Evolutionary conservation across 2,888 invertebrate species (phyloP).

Genomic region (Melangyna quadrimaculata): DNA sequence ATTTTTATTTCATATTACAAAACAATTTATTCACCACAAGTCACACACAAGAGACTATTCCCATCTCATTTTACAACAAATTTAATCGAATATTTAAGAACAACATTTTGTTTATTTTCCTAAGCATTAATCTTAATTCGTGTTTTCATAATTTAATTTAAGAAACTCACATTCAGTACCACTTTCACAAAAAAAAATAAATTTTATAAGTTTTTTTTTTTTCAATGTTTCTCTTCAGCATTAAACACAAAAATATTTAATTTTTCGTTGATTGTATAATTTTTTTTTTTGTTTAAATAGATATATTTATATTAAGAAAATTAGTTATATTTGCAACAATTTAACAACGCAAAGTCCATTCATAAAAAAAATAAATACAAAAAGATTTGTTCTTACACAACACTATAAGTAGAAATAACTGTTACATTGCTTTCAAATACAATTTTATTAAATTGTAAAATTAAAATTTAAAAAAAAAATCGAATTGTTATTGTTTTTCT

Average conservation of each 20-base stretch:
- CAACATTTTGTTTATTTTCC: slow-evolving; percentile 31
- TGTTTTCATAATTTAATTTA: slow-evolving; percentile 30
- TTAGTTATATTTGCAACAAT: slow-evolving; percentile 56
- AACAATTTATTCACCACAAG: slow-evolving; percentile 49
- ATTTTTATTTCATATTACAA: slow-evolving; percentile 19
- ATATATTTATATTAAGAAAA: slow-evolving; percentile 59
- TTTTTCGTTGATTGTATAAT: slow-evolving; percentile 26
- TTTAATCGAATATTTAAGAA: slow-evolving; percentile 33
- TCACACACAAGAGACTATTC: slow-evolving; percentile 65
- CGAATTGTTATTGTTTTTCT: slow-evolving; percentile 75
- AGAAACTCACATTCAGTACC: slow-evolving; percentile 58
- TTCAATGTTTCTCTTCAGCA: slow-evolving; percentile 55
- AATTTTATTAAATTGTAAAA: slow-evolving; percentile 51
- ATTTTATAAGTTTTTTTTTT: slow-evolving; percentile 4
- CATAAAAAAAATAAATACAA: slow-evolving; percentile 37
- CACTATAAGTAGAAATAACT: slow-evolving; percentile 58
- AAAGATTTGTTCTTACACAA: slow-evolving; percentile 31
- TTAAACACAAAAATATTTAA: slow-evolving; percentile 37
- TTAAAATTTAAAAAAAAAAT: slow-evolving; percentile 35
- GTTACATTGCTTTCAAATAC: slow-evolving; percentile 62
- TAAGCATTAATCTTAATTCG: slow-evolving; percentile 13
- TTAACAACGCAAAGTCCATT: slow-evolving; percentile 45
- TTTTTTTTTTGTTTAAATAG: slow-evolving; percentile 70
- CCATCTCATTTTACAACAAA: slow-evolving; percentile 59
- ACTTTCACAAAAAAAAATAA: slow-evolving; percentile 50